Percentiles rank a stretch among this genome's conserved stretches.
phyloP scores from a whole-genome alignment of 2,888 invertebrate species.

The Aleiodes testaceus region DNA sequence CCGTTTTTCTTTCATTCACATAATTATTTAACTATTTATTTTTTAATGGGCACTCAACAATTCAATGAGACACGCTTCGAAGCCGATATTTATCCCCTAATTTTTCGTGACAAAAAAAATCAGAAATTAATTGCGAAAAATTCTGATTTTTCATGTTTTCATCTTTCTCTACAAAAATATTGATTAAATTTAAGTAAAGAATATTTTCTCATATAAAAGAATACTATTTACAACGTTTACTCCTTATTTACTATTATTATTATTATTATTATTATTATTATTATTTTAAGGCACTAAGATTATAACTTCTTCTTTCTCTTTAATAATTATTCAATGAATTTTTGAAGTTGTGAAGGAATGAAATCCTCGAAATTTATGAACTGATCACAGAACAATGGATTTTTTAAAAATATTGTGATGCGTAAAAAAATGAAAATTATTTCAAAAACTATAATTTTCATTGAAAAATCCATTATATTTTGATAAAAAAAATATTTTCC shows the following conservation, averaged over 20 bases:
- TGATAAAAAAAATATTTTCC: too few relatives aligned
- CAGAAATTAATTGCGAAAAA: constrained; percentile 26
- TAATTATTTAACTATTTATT: neutral
- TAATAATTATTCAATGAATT: constrained; percentile 34
- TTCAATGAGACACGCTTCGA: constrained; percentile 25
- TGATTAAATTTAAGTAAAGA: constrained; percentile 53
- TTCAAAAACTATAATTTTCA: too few relatives aligned
- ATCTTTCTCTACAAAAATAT: neutral
- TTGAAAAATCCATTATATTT: too few relatives aligned
- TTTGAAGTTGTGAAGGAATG: constrained; percentile 36
- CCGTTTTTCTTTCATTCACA: neutral
- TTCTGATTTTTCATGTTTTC: neutral
- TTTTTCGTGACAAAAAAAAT: constrained; percentile 28
- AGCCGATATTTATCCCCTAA: constrained; percentile 8
- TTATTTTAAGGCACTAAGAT: constrained; percentile 50
- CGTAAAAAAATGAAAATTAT: too few relatives aligned
- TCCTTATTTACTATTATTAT: constrained; percentile 51
- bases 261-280: too few relatives aligned
- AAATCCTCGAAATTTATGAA: constrained; percentile 19
- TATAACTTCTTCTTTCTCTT: constrained; percentile 32
- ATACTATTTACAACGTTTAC: constrained; percentile 64
- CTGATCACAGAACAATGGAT: constrained; percentile 42
- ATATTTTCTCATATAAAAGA: constrained; percentile 60
- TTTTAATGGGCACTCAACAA: constrained; percentile 26
- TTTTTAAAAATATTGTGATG: neutral